Evolutionary conservation across 2,888 invertebrate species (phyloP).

Genomic region (Drosophila paracracens): DNA sequence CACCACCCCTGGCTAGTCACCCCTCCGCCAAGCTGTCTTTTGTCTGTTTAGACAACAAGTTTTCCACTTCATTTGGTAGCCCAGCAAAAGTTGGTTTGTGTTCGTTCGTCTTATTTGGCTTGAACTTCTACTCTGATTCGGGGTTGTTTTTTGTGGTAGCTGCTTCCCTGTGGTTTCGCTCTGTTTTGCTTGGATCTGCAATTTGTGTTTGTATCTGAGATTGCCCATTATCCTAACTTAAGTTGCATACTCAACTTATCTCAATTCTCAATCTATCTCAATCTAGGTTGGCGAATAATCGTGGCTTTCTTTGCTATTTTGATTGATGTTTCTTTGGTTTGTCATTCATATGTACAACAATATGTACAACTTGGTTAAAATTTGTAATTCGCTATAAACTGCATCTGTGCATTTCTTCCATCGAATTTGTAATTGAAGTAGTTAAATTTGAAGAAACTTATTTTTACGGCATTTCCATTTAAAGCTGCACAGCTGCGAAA

Average conservation of each 20-base stretch:
- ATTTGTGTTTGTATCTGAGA: background rate
- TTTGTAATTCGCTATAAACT: background rate
- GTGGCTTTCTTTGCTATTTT: background rate
- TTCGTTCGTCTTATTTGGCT: slow-evolving; percentile 13
- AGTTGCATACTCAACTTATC: slow-evolving; percentile 1
- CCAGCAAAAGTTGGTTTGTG: slow-evolving; percentile 1
- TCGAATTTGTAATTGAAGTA: background rate
- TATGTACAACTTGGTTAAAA: background rate
- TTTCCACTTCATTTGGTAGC: slow-evolving; percentile 72
- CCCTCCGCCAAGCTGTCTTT: slow-evolving; percentile 3
- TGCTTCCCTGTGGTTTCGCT: background rate
- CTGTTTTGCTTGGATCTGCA: slow-evolving; percentile 34
- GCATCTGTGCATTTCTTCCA: background rate
- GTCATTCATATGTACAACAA: background rate
- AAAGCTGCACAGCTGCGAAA: slow-evolving; percentile 48
- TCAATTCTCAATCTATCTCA: background rate
- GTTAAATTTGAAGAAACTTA: background rate
- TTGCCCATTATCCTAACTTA: slow-evolving; percentile 9
- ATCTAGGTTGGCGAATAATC: background rate
- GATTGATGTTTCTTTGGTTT: background rate
- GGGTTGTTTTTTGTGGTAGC: slow-evolving; percentile 18
- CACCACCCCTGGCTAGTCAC: background rate
- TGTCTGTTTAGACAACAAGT: slow-evolving; percentile 67
- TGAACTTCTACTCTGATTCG: slow-evolving; percentile 1
- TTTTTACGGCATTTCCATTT: slow-evolving; percentile 17